phyloP scores from a whole-genome alignment of 2,888 invertebrate species.

The Pilophorus perplexus region DNA sequence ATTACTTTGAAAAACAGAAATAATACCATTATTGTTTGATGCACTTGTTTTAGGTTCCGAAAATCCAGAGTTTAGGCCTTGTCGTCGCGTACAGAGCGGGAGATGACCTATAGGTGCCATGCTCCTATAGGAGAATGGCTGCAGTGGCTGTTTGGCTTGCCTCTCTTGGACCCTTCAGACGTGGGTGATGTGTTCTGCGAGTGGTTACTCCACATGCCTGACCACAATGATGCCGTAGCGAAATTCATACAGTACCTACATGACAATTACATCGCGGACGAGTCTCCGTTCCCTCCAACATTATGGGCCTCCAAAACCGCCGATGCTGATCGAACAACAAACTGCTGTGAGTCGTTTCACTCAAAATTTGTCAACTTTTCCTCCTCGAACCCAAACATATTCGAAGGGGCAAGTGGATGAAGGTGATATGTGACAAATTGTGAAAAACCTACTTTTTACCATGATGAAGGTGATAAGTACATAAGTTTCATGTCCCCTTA shows the following conservation, averaged over 20 bases:
- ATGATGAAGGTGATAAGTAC: too few relatives aligned
- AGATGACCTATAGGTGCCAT: constrained; percentile 1
- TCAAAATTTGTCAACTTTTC: not conserved
- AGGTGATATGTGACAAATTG: too few relatives aligned
- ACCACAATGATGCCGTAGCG: not conserved
- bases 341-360: constrained; percentile 14
- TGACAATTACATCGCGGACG: not conserved
- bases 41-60: constrained; percentile 20
- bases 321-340: constrained; percentile 15
- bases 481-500: too few relatives aligned
- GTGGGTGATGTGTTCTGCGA: constrained; percentile 15
- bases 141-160: too few relatives aligned
- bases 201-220: constrained; percentile 13
- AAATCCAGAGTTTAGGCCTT: constrained; percentile 1
- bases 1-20: too few relatives aligned
- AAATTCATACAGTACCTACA: constrained; percentile 11
- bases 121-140: constrained; percentile 20
- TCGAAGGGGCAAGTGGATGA: too few relatives aligned
- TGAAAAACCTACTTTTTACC: too few relatives aligned
- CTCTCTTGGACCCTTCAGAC: constrained; percentile 7
- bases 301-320: constrained; percentile 24
- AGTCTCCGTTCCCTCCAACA: constrained; percentile 1
- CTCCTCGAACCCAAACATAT: too few relatives aligned
- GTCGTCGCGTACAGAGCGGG: not conserved
- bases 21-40: too few relatives aligned